These are phyloP conservation scores for Drosophila lacicola DNA, from an alignment of 2,888 invertebrate genomes.

Conservation along the genomic window DNA sequence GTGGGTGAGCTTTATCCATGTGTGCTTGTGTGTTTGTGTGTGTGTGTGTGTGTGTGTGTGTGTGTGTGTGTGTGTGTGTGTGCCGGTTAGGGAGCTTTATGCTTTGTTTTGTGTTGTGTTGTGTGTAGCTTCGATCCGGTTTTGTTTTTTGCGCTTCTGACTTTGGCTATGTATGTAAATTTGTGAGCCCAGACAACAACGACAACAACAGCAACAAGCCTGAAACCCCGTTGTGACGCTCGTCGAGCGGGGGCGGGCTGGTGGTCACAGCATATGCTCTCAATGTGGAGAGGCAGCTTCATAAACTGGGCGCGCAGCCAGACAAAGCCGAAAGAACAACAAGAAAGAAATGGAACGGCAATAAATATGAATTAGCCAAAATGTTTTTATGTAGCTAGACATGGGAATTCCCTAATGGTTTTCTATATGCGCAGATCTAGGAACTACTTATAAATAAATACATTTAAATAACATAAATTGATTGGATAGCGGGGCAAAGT, in stretches of 20 bases:
- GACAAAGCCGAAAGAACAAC: slow-evolving; percentile 54
- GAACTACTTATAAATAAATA: slow-evolving; percentile 12
- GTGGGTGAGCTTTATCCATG: slow-evolving; percentile 64
- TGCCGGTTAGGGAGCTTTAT: slow-evolving; percentile 66
- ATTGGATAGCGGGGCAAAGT: slow-evolving; percentile 7
- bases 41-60: slow-evolving; percentile 32
- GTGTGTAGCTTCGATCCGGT: slow-evolving; percentile 62
- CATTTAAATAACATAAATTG: slow-evolving; percentile 35
- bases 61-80: slow-evolving; percentile 13
- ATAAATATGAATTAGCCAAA: slow-evolving; percentile 63
- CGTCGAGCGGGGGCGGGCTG: slow-evolving; percentile 10
- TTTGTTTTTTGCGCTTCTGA: slow-evolving; percentile 48
- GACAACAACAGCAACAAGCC: slow-evolving; percentile 12
- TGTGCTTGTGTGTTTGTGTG: slow-evolving; percentile 1
- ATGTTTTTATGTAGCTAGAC: slow-evolving; percentile 38
- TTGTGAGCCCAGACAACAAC: slow-evolving; percentile 42
- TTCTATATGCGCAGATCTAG: slow-evolving; percentile 42
- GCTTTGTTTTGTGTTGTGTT: slow-evolving; percentile 49
- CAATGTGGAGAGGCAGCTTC: slow-evolving; percentile 28
- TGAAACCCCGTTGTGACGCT: slow-evolving; percentile 11
- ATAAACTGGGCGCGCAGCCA: slow-evolving; percentile 45
- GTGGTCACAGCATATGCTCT: slow-evolving; percentile 47
- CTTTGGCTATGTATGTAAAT: slow-evolving; percentile 56
- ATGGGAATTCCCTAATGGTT: slow-evolving; percentile 60
- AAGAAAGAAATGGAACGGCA: slow-evolving; percentile 57